Base-by-base conservation (phyloP, 1,140 invertebrate genomes). In the Zophobas morio region DNA sequence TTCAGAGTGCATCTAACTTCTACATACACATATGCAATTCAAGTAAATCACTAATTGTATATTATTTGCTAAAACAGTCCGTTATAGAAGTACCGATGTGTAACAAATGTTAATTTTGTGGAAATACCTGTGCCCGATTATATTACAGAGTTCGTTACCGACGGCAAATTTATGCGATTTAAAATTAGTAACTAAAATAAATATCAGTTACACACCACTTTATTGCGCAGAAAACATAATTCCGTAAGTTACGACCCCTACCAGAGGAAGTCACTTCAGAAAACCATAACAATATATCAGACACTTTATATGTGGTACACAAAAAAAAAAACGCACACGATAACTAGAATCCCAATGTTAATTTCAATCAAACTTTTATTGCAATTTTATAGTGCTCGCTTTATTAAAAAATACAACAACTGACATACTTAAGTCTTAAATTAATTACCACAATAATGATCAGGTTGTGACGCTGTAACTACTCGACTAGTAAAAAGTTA, bases 401-500 rank as follows among this genome's bases (percentile, higher is more conserved):
- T 4, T 46, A 46, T 46, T 3, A 4, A 46, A 46, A 46, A 46
- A 46, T 46, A 46, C 6, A 46, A 4, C 42, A 46, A 46, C 42
- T 46, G 42, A 46, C 42, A 46, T 46, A 46, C 6, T 46, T 46
- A 8, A 46, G 42, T 46, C 6, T 46, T 46, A 46, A 46, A 46
- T 46, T 46, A 46, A 46, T 46, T 46, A 46, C 20, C 20, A 20
- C 20, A 20, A 20, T 20, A 20, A 20, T 20, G 20, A 20, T 20
- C 20, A 20, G 20, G 20, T 20, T 20, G 20, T 20, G 42, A 46
- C 3, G 42, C 42, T 3, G 42, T 46, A 8, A 46, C 6, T 3
- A 46, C 42, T 46, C 6, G 42, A 20, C 42, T 4, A 46, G 42
- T n/a, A 51, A 51, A 51, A 51, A 66, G 60, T 6, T 36, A 66